A percentile compares a stretch with the other conserved stretches of the same genome.
phyloP scores from a whole-genome alignment of 2,888 invertebrate species.

The Anticlea derivata region DNA sequence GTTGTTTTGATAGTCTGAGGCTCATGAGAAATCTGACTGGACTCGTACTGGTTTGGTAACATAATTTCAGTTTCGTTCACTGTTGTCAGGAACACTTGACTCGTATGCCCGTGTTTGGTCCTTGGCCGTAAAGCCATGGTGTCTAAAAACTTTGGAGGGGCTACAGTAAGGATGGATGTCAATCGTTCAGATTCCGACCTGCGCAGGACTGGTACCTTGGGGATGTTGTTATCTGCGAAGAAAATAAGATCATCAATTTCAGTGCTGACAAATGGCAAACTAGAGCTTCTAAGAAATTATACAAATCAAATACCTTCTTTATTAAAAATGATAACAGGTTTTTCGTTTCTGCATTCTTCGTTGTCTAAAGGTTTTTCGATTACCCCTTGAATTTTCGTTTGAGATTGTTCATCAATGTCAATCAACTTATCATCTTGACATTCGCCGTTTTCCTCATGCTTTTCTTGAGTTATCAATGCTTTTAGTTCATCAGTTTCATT shows the following conservation, averaged over 20 bases:
- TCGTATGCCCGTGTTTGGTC: conserved; percentile 84
- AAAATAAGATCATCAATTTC: conserved; percentile 4
- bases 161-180: conserved; percentile 65
- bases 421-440: conserved; percentile 43
- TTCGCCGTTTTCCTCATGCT: conserved; percentile 35
- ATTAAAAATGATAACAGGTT: conserved; percentile 23
- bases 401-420: conserved; percentile 34
- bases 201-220: conserved; percentile 69
- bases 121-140: conserved; percentile 92
- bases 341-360: conserved; percentile 27
- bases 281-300: neutral
- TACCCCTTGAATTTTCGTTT: conserved; percentile 45
- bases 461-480: conserved; percentile 50
- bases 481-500: conserved; percentile 45
- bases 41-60: conserved; percentile 41
- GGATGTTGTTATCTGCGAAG: conserved; percentile 69
- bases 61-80: conserved; percentile 56
- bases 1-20: conserved; percentile 23
- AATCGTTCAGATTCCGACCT: conserved; percentile 78
- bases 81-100: conserved; percentile 85
- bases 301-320: conserved; percentile 42
- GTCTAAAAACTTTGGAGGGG: conserved; percentile 88
- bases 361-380: conserved; percentile 27
- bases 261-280: too few relatives aligned
- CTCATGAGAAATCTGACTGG: conserved; percentile 30